Evolutionary conservation across 1,140 invertebrate genomes (phyloP), one percentile per base, ranked within the genome.

Genomic region (Pseudoatta argentina): DNA sequence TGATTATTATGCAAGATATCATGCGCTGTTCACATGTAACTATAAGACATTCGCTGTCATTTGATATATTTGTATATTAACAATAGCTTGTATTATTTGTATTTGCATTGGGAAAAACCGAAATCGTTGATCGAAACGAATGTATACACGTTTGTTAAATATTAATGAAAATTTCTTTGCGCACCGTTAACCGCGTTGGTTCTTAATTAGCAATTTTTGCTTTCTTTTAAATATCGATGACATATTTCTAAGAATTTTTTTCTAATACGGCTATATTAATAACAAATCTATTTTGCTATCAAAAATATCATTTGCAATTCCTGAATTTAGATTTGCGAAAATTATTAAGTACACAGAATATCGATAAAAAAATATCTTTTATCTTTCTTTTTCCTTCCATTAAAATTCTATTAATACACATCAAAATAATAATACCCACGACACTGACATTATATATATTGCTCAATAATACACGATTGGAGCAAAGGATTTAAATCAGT

Each of bases 401-500:
- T 72, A n/a, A 72, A 72, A 30, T 57, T 53, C 18, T 27, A 73
- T 34, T 30, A 55, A 30, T 55, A 55, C 1, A 18, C 12, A 39
- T 51, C 16, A 27, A 44, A 76, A 44, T 76, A 61, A 44, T 76
- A 61, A 34, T 76, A 7, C 18, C 30, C 0, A 21, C 55, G 16
- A 59, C 12, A 57, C 3, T 51, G 48, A 51, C 48, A 51, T 44
- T 48, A 44, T 4, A 61, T 24, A 16, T 44, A 1, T 66, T 48
- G 59, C 44, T 66, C 30, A 44, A 79, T 67, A 55, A 81, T 16
- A 8, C 6, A 44, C 21, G 12, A 10, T 18, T 59, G 53, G 30
- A 24, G 34, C 12, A 34, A 53, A 1, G 14, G 8, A 81, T 81
- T 71, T 48, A 61, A 82, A 82, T 73, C 34, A 8, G 44, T 76